phyloP scores from a whole-genome alignment of 92 coral and sea anemone genomes.

The Palythoa grandis region DNA sequence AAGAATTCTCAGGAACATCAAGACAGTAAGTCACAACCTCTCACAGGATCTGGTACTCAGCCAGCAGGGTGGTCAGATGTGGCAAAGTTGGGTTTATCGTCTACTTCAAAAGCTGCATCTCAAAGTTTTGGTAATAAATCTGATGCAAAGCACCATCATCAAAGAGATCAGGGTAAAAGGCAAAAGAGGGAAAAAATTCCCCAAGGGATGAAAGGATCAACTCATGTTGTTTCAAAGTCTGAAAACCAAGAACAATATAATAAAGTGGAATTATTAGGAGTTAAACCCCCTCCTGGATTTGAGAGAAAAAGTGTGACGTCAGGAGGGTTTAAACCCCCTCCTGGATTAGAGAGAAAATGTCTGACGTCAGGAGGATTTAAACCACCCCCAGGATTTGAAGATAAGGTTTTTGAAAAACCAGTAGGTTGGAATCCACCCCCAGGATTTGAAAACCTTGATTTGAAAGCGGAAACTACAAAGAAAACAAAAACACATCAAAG shows the following conservation, averaged over 20 bases:
- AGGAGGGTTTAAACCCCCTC: constrained; percentile 1
- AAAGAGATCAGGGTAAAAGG: not conserved
- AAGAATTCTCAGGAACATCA: not conserved
- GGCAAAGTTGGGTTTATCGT: not conserved
- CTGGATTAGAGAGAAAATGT: not conserved
- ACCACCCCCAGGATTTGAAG: constrained; percentile 34
- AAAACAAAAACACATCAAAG: not conserved
- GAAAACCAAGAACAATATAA: not conserved
- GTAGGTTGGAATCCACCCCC: constrained; percentile 18
- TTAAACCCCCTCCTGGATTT: constrained; percentile 14
- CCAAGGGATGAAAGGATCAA: not conserved
- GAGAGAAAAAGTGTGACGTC: not conserved
- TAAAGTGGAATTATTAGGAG: not conserved
- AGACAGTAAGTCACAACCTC: not conserved
- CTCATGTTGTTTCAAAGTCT: not conserved
- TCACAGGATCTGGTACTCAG: not conserved
- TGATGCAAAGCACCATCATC: not conserved
- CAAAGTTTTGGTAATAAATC: not conserved
- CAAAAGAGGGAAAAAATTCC: not conserved
- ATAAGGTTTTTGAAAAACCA: not conserved
- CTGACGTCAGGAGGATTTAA: not conserved
- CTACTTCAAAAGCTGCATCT: not conserved
- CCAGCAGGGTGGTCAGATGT: constrained; percentile 9
- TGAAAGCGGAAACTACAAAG: not conserved
- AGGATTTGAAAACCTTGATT: constrained; percentile 14